These are phyloP conservation scores for Heterochromis multidens DNA, from an alignment of 2,113 vertebrate species.

Conservation along the genomic window DNA sequence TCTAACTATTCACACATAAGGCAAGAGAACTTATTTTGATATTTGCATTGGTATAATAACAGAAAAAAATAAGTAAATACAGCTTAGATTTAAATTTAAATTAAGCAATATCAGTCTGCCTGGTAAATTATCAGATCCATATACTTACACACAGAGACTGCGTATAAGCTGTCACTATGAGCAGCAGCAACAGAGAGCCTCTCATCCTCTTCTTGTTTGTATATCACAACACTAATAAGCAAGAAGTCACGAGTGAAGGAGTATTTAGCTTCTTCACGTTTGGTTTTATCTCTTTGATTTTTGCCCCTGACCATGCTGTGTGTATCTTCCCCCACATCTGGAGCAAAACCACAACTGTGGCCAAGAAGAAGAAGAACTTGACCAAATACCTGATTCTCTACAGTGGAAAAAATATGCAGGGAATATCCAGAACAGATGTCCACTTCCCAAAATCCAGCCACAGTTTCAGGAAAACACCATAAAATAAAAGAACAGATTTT, in stretches of 20 bases:
- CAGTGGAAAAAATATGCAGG: conserved; percentile 59
- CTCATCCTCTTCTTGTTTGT: conserved; percentile 14
- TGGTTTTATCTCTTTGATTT: neutral
- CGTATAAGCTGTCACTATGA: conserved; percentile 3
- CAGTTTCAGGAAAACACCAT: neutral
- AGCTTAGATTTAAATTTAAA: neutral
- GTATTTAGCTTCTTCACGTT: neutral
- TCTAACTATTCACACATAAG: neutral
- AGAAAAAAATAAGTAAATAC: neutral
- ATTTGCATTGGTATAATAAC: neutral
- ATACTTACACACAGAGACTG: conserved; percentile 36
- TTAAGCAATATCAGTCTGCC: neutral
- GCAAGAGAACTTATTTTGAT: neutral
- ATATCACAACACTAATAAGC: neutral
- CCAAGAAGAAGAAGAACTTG: neutral
- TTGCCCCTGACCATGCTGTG: neutral
- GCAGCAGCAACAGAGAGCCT: neutral
- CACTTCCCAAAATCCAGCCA: neutral
- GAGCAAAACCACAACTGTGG: neutral
- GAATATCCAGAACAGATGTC: conserved; percentile 31
- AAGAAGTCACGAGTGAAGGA: neutral
- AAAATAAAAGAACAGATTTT: neutral
- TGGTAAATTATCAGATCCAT: neutral
- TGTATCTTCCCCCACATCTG: neutral
- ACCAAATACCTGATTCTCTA: conserved; percentile 64